Evolutionary conservation across 2,797 vertebrate genomes (phyloP), one percentile per base, ranked within the genome.

Genomic region (Argyrosomus regius): DNA sequence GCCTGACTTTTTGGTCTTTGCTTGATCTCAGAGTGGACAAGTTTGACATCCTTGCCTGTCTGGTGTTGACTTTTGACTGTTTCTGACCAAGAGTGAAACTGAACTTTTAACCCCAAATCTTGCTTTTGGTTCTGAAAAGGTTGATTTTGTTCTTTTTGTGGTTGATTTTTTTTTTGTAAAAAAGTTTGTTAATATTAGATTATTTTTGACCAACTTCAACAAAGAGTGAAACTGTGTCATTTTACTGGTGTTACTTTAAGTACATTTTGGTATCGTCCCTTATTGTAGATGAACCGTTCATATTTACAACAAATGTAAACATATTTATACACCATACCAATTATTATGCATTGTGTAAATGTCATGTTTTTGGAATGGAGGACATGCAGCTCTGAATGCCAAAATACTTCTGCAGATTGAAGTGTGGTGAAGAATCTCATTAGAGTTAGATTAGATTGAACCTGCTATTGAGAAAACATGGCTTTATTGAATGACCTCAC

Each of bases 351-450:
- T 28, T 70, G 54, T 70, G 54, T 49, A 66, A 66, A 78, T 63
- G 57, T 71, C 52, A 41, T 56, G 5, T 61, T 58, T 76, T 35
- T 41, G 10, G 20, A 76, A 39, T 3, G 35, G 20, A 77, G 17
- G 46, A 70, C 41, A 35, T 75, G 76, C 58, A n/a, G 41, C 13
- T 66, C n/a, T 75, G 24, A 64, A 75, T n/a, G 4, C 8, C 13
- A 53, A 68, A 53, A 67, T 73, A 74, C 52, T 53, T 82, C 43
- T 66, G 48, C 65, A 82, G 24, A 72, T 61, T 79, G 59, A 70
- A 67, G 57, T 73, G 52, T 67, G n/a, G 6, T n/a, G 28, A 66
- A 75, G 14, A 75, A 57, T 5, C 35, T 43, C 24, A 48, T 74
- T 72, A 66, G 10, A 26, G 13, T 71, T 17, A 13, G 18, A 77